These are phyloP conservation scores for Hippocampus barbouri DNA, from an alignment of 2,113 vertebrate species.

Conservation along the genomic window DNA sequence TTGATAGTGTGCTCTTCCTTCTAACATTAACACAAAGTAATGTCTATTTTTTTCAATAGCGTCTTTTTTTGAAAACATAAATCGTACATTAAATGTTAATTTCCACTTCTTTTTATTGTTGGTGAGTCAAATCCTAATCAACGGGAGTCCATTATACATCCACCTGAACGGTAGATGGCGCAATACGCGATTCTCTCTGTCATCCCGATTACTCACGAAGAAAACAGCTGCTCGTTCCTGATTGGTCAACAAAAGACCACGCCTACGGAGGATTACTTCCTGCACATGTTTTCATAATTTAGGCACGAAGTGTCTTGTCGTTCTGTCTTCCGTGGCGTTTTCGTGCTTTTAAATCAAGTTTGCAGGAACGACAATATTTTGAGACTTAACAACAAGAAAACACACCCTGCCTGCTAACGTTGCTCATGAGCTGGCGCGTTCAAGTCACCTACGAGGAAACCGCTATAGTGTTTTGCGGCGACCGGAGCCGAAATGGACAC, in stretches of 20 bases:
- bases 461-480: not conserved
- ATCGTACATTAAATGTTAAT: not conserved
- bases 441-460: not conserved
- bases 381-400: not conserved
- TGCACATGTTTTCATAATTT: not conserved
- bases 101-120: not conserved
- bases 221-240: not conserved
- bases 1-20: not conserved
- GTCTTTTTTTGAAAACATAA: not conserved
- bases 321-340: not conserved
- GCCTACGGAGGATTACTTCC: rapidly evolving
- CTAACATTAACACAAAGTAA: not conserved
- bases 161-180: not conserved
- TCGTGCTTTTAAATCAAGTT: not conserved
- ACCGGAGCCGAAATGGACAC: not conserved
- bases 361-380: not conserved
- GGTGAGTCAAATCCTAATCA: not conserved
- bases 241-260: slow-evolving; percentile 3
- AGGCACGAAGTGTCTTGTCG: too few relatives aligned
- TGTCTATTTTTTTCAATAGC: not conserved
- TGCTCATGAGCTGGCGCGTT: not conserved
- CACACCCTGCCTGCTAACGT: not conserved
- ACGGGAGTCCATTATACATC: not conserved
- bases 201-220: not conserved
- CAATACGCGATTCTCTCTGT: not conserved